Evolutionary conservation across 1,140 invertebrate genomes (phyloP), one percentile per base, ranked within the genome.

Genomic region (Diabrotica undecimpunctata): DNA sequence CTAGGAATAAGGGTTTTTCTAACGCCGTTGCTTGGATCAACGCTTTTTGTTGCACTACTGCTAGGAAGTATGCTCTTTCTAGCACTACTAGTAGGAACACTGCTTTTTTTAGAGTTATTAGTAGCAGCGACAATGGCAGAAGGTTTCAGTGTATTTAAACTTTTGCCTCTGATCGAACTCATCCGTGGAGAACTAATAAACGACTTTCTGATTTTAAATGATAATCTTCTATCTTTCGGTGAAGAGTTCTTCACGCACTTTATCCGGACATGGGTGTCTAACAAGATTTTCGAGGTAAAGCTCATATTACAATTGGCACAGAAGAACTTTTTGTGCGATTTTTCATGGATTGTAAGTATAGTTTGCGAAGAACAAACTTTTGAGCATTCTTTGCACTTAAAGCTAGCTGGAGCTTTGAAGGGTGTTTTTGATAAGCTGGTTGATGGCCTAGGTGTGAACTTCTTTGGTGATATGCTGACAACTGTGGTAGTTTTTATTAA

Each of bases 191-290:
- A 61, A 9, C 56, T 38, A 25, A 65, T 14, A 51, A 67, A 66
- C 12, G 70, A 66, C 61, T 70, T 72, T 39, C 36, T 58, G n/a
- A 70, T 62, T n/a, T 68, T 69, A n/a, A 66, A 66, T 5, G 69
- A 67, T 35, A 68, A 54, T n/a, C 70, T 65, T 25, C 58, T 67
- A 39, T 65, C 61, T 12, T 37, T 14, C 6, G 56, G 61, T 10
- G 69, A 61, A 56, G 60, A 64, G 8, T 13, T 56, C 53, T 75
- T 76, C 3, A 76, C 74, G 55, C 75, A 76, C 52, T 62, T 67
- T 5, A 59, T 64, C 41, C 71, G 62, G 0, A 74, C 46, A 41
- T 76, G 75, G 35, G 62, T 63, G 50, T 74, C 74, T 10, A 75
- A 56, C 25, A 73, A 51, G 5, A 75, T 50, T 54, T 71, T 70